These are phyloP conservation scores for Eurypyga helias DNA, from an alignment of 2,113 vertebrate genomes.

Conservation along the genomic window DNA sequence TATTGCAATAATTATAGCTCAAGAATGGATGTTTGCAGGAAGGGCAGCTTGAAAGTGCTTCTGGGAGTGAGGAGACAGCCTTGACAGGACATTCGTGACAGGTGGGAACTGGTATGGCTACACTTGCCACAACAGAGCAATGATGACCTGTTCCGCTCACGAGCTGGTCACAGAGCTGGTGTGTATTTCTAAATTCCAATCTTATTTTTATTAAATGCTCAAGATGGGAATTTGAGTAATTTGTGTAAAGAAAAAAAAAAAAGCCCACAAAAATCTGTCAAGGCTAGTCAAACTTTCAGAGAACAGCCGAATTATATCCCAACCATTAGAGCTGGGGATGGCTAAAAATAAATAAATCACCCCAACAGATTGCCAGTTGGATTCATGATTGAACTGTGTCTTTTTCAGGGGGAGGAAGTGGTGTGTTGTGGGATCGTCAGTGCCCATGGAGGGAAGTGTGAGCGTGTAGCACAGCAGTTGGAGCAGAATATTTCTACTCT, in stretches of 20 bases:
- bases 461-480: not conserved
- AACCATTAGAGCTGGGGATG: not conserved
- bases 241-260: not conserved
- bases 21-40: not conserved
- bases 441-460: not conserved
- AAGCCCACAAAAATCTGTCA: conserved; percentile 1
- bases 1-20: not conserved
- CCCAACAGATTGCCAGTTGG: conserved; percentile 47
- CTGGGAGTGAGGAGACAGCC: not conserved
- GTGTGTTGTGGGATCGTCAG: not conserved
- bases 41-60: not conserved
- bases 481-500: not conserved
- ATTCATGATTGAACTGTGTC: conserved; percentile 10
- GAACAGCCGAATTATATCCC: not conserved
- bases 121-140: not conserved
- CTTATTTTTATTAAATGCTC: not conserved
- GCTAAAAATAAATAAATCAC: conserved; percentile 45
- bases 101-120: not conserved
- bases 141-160: not conserved
- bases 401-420: not conserved
- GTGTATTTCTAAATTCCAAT: fast-evolving
- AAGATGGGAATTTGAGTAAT: not conserved
- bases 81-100: not conserved
- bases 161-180: not conserved
- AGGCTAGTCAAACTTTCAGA: not conserved